Base-by-base conservation (phyloP, 2,888 invertebrate genomes). In the Scaptomyza parva region DNA sequence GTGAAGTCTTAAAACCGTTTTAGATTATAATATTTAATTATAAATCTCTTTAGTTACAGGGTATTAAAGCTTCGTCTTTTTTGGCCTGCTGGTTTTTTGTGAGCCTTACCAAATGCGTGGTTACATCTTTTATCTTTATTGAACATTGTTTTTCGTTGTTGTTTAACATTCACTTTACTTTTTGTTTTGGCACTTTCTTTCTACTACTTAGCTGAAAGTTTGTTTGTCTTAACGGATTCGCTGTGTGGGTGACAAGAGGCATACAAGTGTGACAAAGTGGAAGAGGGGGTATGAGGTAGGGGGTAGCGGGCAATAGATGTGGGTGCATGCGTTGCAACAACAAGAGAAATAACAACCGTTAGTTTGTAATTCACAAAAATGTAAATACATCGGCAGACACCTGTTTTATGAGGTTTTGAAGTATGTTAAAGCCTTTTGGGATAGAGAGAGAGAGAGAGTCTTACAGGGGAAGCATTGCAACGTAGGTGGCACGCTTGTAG, bases 181-280 rank as follows among this genome's bases (percentile, higher is more conserved):
- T n/a, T 8, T n/a, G 1, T 40, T 80, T 78, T 82, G 81, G 76
- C 85, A 84, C 81, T 82, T 82, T 81, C 81, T 80, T 81, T 80
- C 59, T 6, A 33, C 33, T 12, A 45, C 44, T 45, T 68, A 78
- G 67, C 81, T 68, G 78, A 81, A 84, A 86, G 85, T 78, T 67
- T 70, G 47, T 65, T 80, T 69, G 67, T 72, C 60, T 76, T 70
- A 67, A 68, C 61, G 54, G 52, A 65, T 41, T 60, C 33, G 30
- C 51, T 67, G 60, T 70, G 84, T 73, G 69, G 61, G 73, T 66
- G 79, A 78, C 48, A 72, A 28, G 26, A 40, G 39, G 35, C 24
- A n/a, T n/a, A 26, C 35, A 54, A 22, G 47, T 43, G 44, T 44
- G 64, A 47, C 22, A 43, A 6, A 57, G 52, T 3, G 6, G 8